Percentiles rank a stretch among this genome's conserved stretches.
Conservation (phyloP, 2,113 vertebrate species). For the Sminthopsis crassicaudata region DNA sequence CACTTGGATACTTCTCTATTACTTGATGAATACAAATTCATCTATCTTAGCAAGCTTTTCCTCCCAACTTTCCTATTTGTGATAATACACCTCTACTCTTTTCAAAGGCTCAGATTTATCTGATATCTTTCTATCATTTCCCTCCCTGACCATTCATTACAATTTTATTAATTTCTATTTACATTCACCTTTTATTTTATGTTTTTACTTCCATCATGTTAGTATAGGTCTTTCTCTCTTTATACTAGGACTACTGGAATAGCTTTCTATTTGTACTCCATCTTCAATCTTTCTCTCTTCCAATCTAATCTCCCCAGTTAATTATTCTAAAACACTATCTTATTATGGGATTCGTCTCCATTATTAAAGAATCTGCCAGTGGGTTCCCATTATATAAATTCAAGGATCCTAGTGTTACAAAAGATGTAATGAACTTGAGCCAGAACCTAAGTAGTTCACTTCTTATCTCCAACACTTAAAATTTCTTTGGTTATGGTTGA, state of each 20-base stretch:
- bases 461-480: not conserved
- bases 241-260: not conserved
- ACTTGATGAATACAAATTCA: not conserved
- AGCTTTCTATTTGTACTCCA: not conserved
- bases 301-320: not conserved
- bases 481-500: not conserved
- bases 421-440: not conserved
- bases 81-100: not conserved
- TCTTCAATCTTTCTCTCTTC: not conserved
- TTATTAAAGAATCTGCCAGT: not conserved
- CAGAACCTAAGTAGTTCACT: not conserved
- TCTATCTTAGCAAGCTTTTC: not conserved
- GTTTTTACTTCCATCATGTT: not conserved
- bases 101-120: not conserved
- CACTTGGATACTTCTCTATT: not conserved
- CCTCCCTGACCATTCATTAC: not conserved
- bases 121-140: not conserved
- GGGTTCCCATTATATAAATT: not conserved
- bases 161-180: not conserved
- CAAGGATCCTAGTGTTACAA: not conserved
- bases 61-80: not conserved
- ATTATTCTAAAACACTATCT: not conserved
- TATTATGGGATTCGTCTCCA: not conserved
- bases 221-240: not conserved
- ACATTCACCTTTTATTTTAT: not conserved